Evolutionary conservation across 2,113 vertebrate genomes (phyloP).

Genomic region (Stigmatopora nigra): DNA sequence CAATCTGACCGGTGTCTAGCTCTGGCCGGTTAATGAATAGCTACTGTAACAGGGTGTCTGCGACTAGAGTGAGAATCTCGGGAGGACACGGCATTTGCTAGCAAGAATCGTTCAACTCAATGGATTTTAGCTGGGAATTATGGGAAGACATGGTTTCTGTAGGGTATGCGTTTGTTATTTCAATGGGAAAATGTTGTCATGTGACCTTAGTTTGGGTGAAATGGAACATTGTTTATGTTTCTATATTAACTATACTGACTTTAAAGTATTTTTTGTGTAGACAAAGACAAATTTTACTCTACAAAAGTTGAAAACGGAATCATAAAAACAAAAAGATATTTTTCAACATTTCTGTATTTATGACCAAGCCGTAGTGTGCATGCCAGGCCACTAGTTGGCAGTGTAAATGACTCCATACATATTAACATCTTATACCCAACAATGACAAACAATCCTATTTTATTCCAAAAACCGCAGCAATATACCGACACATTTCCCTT

Average conservation of each 20-base stretch:
- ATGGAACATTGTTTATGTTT: too few relatives aligned
- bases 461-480: neutral
- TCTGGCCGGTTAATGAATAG: neutral
- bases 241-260: too few relatives aligned
- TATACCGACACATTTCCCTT: neutral
- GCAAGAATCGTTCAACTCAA: constrained; percentile 8
- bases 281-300: too few relatives aligned
- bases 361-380: too few relatives aligned
- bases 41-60: neutral
- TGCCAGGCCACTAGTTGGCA: neutral
- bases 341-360: too few relatives aligned
- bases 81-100: constrained; percentile 36
- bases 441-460: neutral
- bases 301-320: too few relatives aligned
- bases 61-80: neutral
- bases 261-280: too few relatives aligned
- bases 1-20: neutral
- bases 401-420: neutral
- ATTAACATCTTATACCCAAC: neutral
- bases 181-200: neutral
- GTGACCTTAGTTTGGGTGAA: neutral
- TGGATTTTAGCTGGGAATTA: neutral
- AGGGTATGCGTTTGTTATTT: neutral
- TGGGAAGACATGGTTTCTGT: neutral
- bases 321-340: too few relatives aligned